Evolutionary conservation across 2,888 invertebrate species (phyloP), one percentile per base, ranked within the genome.

Genomic region (Himalopsyche anomala): DNA sequence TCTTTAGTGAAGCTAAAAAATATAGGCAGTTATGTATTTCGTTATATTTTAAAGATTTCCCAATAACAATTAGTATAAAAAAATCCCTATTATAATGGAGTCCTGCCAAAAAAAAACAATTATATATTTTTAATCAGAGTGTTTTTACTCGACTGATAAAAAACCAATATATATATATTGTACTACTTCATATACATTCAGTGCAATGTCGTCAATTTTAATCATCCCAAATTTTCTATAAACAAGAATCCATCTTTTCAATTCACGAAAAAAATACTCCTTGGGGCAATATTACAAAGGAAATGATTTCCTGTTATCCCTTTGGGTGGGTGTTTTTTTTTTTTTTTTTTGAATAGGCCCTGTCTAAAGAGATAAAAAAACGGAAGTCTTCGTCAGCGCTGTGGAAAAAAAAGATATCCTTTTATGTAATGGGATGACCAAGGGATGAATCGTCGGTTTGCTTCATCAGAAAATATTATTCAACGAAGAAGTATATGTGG

Each of bases 231-330:
- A 62, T 62, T 28, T 28, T 62, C 19, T 62, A 19, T 62, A 28
- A 62, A 62, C 19, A 11, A 19, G 28, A 28, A 62, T 28, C 19
- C 62, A 19, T 62, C 62, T 62, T 62, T 62, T 62, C 62, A 62
- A 62, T 62, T 62, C 62, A 28, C 62, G 19, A 62, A 62, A 12
- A 62, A 62, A 62, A 19, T 9, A 62, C 2, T 19, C 62, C 62
- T 19, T 11, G 2, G 62, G 62, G 19, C 62, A 19, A 19, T 19
- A 6, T 19, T 5, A 19, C 19, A 62, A 62, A 62, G 19, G 19
- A 62, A 62, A 28, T 62, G 62, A 62, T 62, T 62, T 45, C 19
- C 28, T 62, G n/a, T 62, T 62, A 62, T 62, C 62, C 62, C 62
- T 62, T 62, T 19, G 3, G 28, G 62, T 62, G 62, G 62, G 51